Evolutionary conservation across 2,888 invertebrate species (phyloP).

Genomic region (Perizoma affinitatum): DNA sequence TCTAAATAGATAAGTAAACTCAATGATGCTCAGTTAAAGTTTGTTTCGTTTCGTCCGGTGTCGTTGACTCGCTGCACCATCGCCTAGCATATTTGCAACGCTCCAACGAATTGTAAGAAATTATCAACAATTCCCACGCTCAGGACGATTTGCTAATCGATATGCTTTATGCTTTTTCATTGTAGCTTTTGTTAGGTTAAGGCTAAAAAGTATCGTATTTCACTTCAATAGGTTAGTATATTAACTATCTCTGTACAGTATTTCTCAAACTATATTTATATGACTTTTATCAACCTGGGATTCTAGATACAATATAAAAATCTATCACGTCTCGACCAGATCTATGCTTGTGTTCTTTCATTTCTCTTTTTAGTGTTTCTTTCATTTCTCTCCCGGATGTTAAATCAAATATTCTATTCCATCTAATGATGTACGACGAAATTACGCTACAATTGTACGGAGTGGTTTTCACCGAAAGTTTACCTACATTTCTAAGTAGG

Average conservation of each 20-base stretch:
- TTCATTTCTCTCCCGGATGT: constrained; percentile 1
- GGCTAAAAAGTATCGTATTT: not conserved
- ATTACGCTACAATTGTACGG: constrained; percentile 18
- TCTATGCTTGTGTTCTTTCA: not conserved
- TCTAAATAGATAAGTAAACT: constrained; percentile 27
- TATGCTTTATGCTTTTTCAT: constrained; percentile 31
- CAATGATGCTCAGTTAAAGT: constrained; percentile 25
- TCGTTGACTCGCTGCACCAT: constrained; percentile 62
- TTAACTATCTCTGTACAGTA: too few species aligned
- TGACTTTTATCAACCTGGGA: too few species aligned
- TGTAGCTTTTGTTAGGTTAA: constrained; percentile 5
- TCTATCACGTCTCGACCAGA: too few species aligned
- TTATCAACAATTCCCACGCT: constrained; percentile 65
- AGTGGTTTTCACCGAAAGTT: constrained; percentile 48
- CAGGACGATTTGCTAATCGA: constrained; percentile 41
- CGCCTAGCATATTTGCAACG: constrained; percentile 64
- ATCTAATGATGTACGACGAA: not conserved
- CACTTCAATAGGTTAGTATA: not conserved
- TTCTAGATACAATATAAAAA: too few species aligned
- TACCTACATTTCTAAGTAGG: constrained; percentile 58
- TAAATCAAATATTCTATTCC: not conserved
- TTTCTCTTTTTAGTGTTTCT: not conserved
- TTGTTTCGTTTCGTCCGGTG: constrained; percentile 42
- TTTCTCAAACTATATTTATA: too few species aligned
- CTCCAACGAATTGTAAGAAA: constrained; percentile 61